These are phyloP conservation scores for Nudaria mundana DNA, from an alignment of 2,888 invertebrate species.

Conservation along the genomic window DNA sequence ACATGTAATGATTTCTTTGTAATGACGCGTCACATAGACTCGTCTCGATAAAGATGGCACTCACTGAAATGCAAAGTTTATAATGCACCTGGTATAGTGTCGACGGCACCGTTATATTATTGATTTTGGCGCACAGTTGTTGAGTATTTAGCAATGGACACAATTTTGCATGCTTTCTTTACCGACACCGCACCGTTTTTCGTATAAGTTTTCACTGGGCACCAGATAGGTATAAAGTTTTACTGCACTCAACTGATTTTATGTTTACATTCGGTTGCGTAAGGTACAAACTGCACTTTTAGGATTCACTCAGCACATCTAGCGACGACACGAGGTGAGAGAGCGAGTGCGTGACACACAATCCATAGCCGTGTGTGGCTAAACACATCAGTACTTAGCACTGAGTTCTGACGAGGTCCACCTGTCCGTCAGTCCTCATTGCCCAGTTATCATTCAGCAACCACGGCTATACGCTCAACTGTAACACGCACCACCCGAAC, in stretches of 20 bases:
- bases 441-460: slow-evolving; percentile 23
- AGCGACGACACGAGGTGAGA: slow-evolving; percentile 80
- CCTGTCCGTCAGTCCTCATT: slow-evolving; percentile 13
- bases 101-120: slow-evolving; percentile 80
- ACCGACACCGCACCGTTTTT: slow-evolving; percentile 78
- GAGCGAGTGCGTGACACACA: slow-evolving; percentile 73
- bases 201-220: slow-evolving; percentile 78
- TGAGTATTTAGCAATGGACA: slow-evolving; percentile 81
- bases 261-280: slow-evolving; percentile 39
- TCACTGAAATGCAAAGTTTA: slow-evolving; percentile 81
- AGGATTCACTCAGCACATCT: slow-evolving; percentile 77
- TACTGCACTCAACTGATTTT: slow-evolving; percentile 47
- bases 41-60: slow-evolving; percentile 75
- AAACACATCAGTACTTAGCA: slow-evolving; percentile 12
- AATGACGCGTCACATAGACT: slow-evolving; percentile 50
- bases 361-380: slow-evolving; percentile 28
- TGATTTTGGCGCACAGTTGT: slow-evolving; percentile 81
- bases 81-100: slow-evolving; percentile 78
- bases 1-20: slow-evolving; percentile 84
- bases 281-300: slow-evolving; percentile 65
- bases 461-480: slow-evolving; percentile 39
- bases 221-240: slow-evolving; percentile 70
- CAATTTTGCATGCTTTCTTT: slow-evolving; percentile 81
- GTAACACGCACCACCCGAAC: slow-evolving; percentile 72
- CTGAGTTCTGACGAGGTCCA: slow-evolving; percentile 14